Evolutionary conservation across 2,888 invertebrate genomes (phyloP).

Genomic region (Spisula subtruncata): DNA sequence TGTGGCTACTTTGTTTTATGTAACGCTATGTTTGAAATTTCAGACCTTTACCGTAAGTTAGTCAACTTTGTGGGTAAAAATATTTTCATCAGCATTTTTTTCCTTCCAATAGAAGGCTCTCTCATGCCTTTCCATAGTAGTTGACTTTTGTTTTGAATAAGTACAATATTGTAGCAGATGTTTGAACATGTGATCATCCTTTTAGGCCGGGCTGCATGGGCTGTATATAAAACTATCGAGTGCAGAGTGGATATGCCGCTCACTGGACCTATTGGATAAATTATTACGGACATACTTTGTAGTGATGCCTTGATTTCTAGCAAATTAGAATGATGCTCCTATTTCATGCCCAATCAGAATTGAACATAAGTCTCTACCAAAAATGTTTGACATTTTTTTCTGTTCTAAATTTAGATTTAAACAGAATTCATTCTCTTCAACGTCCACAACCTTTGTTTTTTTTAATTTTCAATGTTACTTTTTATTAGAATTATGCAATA

Average conservation of each 20-base stretch:
- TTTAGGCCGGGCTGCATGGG: not conserved
- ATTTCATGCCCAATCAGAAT: not conserved
- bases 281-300: too few relatives aligned
- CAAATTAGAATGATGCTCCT: too few relatives aligned
- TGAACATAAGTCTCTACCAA: not conserved
- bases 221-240: not conserved
- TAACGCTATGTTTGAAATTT: constrained; percentile 29
- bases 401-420: too few relatives aligned
- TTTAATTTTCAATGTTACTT: not conserved
- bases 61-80: constrained; percentile 27
- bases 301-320: too few relatives aligned
- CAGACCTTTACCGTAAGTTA: constrained; percentile 47
- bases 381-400: not conserved
- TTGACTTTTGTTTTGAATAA: not conserved
- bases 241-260: not conserved
- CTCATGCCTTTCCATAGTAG: not conserved
- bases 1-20: constrained; percentile 17
- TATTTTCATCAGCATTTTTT: constrained; percentile 23
- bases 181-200: not conserved
- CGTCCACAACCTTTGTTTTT: not conserved
- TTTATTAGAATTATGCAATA: not conserved
- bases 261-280: too few relatives aligned
- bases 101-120: not conserved
- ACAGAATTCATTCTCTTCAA: not conserved
- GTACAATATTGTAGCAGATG: not conserved